These are phyloP conservation scores for Acleris holmiana DNA, from an alignment of 2,888 invertebrate species.

Conservation along the genomic window DNA sequence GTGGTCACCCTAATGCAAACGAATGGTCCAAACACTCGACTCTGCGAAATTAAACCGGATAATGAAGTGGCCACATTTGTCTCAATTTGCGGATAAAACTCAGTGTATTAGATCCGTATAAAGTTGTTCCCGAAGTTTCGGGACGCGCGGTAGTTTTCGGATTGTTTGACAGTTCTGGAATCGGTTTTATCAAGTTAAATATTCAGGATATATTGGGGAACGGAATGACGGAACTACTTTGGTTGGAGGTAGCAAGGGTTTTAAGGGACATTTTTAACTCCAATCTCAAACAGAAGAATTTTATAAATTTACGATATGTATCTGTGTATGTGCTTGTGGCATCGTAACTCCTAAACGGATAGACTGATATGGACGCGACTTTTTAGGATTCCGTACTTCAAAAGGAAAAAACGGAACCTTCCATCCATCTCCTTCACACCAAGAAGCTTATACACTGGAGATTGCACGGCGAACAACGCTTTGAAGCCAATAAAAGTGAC, in stretches of 20 bases:
- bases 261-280: too few species aligned
- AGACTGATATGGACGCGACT: too few species aligned
- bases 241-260: neutral
- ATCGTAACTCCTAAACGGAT: too few species aligned
- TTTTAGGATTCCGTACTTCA: too few species aligned
- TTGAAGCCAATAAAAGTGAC: too few species aligned
- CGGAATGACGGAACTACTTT: neutral
- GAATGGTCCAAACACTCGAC: slow-evolving; percentile 68
- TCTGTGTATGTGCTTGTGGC: too few species aligned
- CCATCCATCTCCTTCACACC: too few species aligned
- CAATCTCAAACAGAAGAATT: too few species aligned
- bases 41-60: slow-evolving; percentile 76
- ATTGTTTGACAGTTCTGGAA: slow-evolving; percentile 54
- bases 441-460: too few species aligned
- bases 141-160: slow-evolving; percentile 31
- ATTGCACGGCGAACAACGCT: too few species aligned
- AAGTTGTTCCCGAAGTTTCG: slow-evolving; percentile 53
- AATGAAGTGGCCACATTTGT: slow-evolving; percentile 78
- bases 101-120: slow-evolving; percentile 63
- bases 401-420: too few species aligned
- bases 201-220: slow-evolving; percentile 24
- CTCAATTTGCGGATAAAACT: slow-evolving; percentile 70
- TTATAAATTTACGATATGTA: too few species aligned
- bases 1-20: slow-evolving; percentile 67
- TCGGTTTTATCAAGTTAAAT: slow-evolving; percentile 37